These are phyloP conservation scores for Calidris pygmaea DNA, from an alignment of 2,113 vertebrate genomes.

Conservation along the genomic window DNA sequence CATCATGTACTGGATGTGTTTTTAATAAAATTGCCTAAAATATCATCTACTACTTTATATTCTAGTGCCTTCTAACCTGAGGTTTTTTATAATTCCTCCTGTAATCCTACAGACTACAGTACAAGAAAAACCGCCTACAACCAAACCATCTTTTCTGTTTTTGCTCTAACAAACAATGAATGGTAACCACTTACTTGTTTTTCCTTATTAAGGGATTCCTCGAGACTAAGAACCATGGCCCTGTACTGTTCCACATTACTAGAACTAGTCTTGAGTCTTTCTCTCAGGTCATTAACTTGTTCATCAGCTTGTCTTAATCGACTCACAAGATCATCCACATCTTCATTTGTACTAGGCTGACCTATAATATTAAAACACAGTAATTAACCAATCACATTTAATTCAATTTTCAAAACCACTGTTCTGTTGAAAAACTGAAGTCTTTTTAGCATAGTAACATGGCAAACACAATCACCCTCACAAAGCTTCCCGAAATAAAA, in stretches of 20 bases:
- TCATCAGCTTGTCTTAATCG: slow-evolving; percentile 84
- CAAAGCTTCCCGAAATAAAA: not conserved
- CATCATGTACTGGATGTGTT: not conserved
- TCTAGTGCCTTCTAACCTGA: not conserved
- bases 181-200: slow-evolving; percentile 82
- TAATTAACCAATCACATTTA: not conserved
- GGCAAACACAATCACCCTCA: not conserved
- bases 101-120: not conserved
- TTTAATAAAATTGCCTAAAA: not conserved
- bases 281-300: slow-evolving; percentile 82
- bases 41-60: not conserved
- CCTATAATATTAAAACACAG: slow-evolving; percentile 58
- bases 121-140: not conserved
- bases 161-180: not conserved
- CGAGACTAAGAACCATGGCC: slow-evolving; percentile 89
- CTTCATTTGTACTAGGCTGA: slow-evolving; percentile 73
- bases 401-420: not conserved
- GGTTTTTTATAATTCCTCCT: not conserved
- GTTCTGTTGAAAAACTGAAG: not conserved
- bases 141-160: not conserved
- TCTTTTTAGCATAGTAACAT: not conserved
- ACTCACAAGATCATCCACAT: slow-evolving; percentile 83
- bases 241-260: slow-evolving; percentile 90
- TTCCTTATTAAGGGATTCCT: slow-evolving; percentile 92
- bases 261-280: slow-evolving; percentile 81